These are phyloP conservation scores for Nipponia nippon DNA, from an alignment of 2,113 vertebrate genomes.

Conservation along the genomic window DNA sequence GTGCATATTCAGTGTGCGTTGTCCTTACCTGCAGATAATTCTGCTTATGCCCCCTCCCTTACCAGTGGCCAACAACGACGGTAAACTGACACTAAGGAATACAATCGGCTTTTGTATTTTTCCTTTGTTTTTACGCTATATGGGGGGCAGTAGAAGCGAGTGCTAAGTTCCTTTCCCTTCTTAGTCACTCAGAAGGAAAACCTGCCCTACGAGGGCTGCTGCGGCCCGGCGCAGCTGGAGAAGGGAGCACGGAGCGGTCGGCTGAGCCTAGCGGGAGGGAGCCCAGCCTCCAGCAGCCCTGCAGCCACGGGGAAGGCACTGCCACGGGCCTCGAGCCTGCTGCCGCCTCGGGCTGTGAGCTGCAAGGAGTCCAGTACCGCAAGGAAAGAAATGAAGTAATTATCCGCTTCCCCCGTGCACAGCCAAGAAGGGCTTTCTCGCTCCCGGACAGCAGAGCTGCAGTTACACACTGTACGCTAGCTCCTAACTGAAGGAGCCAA, in stretches of 20 bases:
- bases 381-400: background rate
- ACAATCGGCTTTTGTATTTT: background rate
- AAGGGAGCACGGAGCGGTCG: background rate
- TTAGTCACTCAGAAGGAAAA: background rate
- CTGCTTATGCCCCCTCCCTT: background rate
- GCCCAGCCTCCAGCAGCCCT: background rate
- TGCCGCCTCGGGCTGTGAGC: background rate
- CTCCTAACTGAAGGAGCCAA: background rate
- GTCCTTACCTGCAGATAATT: background rate
- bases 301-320: background rate
- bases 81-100: background rate
- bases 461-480: background rate
- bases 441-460: conserved; percentile 3
- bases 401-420: background rate
- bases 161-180: background rate
- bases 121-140: background rate
- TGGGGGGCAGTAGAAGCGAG: background rate
- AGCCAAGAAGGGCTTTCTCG: background rate
- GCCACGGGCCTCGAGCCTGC: background rate
- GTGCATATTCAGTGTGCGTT: background rate
- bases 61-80: background rate
- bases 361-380: background rate
- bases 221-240: background rate
- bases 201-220: background rate
- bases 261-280: background rate